Conservation (phyloP, 30 jellyfish, hydroid and myxozoan species). For the Sanderia malayensis region DNA sequence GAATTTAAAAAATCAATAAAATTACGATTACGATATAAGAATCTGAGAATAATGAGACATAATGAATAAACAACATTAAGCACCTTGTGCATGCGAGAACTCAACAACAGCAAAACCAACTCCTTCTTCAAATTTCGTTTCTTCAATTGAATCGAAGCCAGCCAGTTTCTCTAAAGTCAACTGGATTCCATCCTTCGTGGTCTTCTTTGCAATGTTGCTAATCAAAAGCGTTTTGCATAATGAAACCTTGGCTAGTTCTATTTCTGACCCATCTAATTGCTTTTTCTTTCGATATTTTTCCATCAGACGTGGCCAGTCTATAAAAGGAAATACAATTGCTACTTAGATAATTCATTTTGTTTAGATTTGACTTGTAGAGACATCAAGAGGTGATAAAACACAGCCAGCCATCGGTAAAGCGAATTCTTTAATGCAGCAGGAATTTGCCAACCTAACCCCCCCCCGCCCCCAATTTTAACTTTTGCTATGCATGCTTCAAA, state of each 20-base stretch:
- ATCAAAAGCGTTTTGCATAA: slow-evolving; percentile 3
- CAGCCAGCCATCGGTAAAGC: too few species aligned
- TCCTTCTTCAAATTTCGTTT: not conserved
- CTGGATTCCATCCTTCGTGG: slow-evolving; percentile 8
- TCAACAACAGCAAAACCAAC: slow-evolving; percentile 6
- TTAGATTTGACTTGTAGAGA: too few species aligned
- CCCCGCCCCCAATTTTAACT: too few species aligned
- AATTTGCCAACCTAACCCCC: too few species aligned
- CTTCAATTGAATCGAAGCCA: not conserved
- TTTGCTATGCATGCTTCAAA: too few species aligned
- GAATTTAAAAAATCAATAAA: too few species aligned
- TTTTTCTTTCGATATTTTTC: not conserved
- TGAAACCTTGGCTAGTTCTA: not conserved
- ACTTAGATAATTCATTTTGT: not conserved
- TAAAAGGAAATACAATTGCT: not conserved
- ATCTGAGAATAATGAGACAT: too few species aligned
- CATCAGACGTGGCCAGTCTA: slow-evolving; percentile 22
- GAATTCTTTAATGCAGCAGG: too few species aligned
- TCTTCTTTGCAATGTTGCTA: slow-evolving; percentile 25
- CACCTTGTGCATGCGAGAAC: not conserved
- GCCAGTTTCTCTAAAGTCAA: not conserved
- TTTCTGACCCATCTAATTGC: not conserved
- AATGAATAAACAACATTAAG: too few species aligned
- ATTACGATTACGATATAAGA: too few species aligned
- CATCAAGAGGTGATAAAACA: too few species aligned